A percentile compares a stretch with the other conserved stretches of the same genome.
Conservation (phyloP, 2,797 vertebrate genomes). For the Scomberomorus guttatus region DNA sequence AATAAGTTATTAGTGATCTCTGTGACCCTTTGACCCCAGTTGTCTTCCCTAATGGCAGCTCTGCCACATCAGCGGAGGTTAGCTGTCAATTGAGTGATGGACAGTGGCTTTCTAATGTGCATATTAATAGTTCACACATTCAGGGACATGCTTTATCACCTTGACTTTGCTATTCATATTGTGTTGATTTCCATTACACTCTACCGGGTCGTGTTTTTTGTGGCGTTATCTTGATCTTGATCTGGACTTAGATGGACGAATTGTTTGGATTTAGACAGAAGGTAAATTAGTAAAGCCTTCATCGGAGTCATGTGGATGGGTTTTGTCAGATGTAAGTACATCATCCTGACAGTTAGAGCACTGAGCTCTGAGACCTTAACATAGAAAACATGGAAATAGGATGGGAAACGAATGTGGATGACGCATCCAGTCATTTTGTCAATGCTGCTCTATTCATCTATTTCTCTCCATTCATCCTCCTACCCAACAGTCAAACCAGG, state of each 20-base stretch:
- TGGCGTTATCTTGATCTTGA: constrained; percentile 2
- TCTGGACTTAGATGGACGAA: constrained; percentile 7
- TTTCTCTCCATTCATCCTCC: constrained; percentile 23
- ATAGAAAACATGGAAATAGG: background rate
- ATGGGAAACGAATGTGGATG: background rate
- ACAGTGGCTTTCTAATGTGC: constrained; percentile 37
- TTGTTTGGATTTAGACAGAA: constrained; percentile 14
- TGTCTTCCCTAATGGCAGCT: constrained; percentile 46
- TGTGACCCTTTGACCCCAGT: constrained; percentile 55
- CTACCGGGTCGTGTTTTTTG: background rate
- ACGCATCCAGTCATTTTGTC: constrained; percentile 1
- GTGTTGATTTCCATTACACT: constrained; percentile 12
- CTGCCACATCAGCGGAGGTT: constrained; percentile 58
- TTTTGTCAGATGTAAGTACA: constrained; percentile 14
- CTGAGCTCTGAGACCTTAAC: background rate
- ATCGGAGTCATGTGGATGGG: constrained; percentile 8
- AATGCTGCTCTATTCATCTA: constrained; percentile 1
- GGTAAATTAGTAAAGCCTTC: constrained; percentile 13
- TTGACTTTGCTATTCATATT: constrained; percentile 28
- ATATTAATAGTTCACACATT: constrained; percentile 28
- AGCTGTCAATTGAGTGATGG: constrained; percentile 48
- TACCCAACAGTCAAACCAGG: background rate
- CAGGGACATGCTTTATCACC: constrained; percentile 34
- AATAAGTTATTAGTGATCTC: constrained; percentile 43
- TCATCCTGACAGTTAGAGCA: background rate